Percentiles rank a stretch among this genome's conserved stretches.
Evolutionary conservation across 2,797 vertebrate species (phyloP).

Genomic region (Ptychadena robeensis): DNA sequence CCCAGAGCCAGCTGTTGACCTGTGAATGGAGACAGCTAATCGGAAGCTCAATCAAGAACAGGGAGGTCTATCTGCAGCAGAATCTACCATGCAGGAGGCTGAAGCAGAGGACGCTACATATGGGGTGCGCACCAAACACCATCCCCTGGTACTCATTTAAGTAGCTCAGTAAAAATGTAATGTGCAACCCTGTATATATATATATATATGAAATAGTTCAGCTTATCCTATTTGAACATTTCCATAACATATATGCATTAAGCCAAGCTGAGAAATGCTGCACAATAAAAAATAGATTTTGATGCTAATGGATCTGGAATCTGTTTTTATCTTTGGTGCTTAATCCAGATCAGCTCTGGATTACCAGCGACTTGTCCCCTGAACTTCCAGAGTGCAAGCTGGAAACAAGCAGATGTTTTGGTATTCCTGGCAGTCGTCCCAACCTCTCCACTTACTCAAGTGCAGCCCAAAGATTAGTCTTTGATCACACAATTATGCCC

Average conservation of each 20-base stretch:
- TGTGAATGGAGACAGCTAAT: too few species aligned
- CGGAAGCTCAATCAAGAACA: too few species aligned
- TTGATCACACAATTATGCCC: conserved; percentile 46
- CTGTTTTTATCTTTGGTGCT: conserved; percentile 38
- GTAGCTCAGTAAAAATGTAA: too few species aligned
- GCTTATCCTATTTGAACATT: neutral
- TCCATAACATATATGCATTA: neutral
- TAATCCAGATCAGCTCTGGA: conserved; percentile 55
- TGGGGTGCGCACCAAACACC: too few species aligned
- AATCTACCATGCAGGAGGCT: too few species aligned
- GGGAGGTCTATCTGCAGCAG: too few species aligned
- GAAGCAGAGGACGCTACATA: too few species aligned
- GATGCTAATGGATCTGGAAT: conserved; percentile 49
- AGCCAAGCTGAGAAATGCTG: conserved; percentile 9
- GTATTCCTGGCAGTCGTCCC: conserved; percentile 29
- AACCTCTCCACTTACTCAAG: conserved; percentile 19
- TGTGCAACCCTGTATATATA: too few species aligned
- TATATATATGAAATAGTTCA: too few species aligned
- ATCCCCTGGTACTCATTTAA: too few species aligned
- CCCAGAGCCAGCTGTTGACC: too few species aligned
- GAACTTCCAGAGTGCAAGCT: conserved; percentile 40
- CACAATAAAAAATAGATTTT: conserved; percentile 43
- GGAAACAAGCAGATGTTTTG: conserved; percentile 53
- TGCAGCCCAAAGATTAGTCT: conserved; percentile 19
- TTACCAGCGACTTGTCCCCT: conserved; percentile 44